These are phyloP conservation scores for Diabrotica virgifera DNA, from an alignment of 1,140 invertebrate species.

Conservation along the genomic window DNA sequence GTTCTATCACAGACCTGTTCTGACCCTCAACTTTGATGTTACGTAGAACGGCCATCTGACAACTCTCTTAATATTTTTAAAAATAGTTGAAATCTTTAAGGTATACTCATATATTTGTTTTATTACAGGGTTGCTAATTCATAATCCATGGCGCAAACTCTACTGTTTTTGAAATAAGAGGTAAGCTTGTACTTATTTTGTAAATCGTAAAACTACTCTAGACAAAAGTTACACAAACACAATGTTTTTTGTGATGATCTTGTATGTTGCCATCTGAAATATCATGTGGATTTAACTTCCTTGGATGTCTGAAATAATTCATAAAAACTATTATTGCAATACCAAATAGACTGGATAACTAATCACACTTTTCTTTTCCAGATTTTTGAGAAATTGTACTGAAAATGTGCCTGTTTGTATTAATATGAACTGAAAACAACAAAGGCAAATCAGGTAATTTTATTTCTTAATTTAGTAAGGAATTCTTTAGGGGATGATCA, in stretches of 20 bases:
- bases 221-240: background rate
- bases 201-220: background rate
- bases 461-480: too few relatives aligned
- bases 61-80: background rate
- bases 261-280: conserved; percentile 13
- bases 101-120: conserved; percentile 1
- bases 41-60: conserved; percentile 30
- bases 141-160: background rate
- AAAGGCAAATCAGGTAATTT: too few relatives aligned
- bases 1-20: conserved; percentile 34
- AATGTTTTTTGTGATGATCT: background rate
- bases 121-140: background rate
- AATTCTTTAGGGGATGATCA: too few relatives aligned
- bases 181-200: background rate
- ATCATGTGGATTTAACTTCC: conserved; percentile 9
- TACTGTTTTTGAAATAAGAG: background rate
- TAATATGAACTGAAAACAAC: too few relatives aligned
- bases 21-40: conserved; percentile 20
- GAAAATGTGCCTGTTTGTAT: too few relatives aligned
- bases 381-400: too few relatives aligned
- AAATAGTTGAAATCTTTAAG: background rate
- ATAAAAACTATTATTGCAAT: background rate
- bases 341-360: too few relatives aligned
- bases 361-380: too few relatives aligned
- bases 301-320: conserved; percentile 12